A percentile compares a stretch with the other conserved stretches of the same genome.
These are phyloP conservation scores for Coracopsis vasa DNA, from an alignment of 2,113 vertebrate species.

Conservation along the genomic window DNA sequence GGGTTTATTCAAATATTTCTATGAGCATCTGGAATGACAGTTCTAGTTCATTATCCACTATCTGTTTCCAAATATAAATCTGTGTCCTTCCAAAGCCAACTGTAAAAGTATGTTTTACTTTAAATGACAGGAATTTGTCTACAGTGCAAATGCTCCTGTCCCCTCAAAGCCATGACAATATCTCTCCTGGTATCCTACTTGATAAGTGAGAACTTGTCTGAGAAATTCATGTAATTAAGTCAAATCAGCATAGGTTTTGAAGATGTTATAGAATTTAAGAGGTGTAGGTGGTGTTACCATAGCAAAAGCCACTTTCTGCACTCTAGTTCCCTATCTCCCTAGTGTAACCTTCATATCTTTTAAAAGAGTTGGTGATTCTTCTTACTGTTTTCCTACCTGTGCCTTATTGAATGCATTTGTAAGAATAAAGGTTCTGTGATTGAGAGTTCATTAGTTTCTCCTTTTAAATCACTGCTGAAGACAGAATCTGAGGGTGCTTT, in stretches of 20 bases:
- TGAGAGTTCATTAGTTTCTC: slow-evolving; percentile 35
- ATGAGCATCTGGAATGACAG: neutral
- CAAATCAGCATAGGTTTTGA: neutral
- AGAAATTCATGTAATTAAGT: neutral
- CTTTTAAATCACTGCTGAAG: slow-evolving; percentile 55
- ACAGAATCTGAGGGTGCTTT: neutral
- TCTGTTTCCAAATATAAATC: neutral
- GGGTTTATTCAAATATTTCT: neutral
- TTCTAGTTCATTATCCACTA: neutral
- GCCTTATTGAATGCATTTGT: slow-evolving; percentile 18
- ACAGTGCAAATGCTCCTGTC: neutral
- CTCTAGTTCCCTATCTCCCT: neutral
- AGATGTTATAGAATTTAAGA: neutral
- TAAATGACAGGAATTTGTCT: neutral
- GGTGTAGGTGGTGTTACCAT: neutral
- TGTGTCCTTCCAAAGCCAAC: neutral
- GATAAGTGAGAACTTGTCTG: neutral
- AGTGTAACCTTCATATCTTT: neutral
- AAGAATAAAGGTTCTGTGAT: slow-evolving; percentile 15
- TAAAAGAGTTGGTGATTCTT: neutral
- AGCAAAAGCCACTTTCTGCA: neutral
- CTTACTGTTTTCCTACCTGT: neutral
- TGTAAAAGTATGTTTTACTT: neutral
- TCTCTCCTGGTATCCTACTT: neutral
- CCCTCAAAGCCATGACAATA: neutral